phyloP scores from a whole-genome alignment of 2,888 invertebrate genomes.

The Blera fallax region DNA sequence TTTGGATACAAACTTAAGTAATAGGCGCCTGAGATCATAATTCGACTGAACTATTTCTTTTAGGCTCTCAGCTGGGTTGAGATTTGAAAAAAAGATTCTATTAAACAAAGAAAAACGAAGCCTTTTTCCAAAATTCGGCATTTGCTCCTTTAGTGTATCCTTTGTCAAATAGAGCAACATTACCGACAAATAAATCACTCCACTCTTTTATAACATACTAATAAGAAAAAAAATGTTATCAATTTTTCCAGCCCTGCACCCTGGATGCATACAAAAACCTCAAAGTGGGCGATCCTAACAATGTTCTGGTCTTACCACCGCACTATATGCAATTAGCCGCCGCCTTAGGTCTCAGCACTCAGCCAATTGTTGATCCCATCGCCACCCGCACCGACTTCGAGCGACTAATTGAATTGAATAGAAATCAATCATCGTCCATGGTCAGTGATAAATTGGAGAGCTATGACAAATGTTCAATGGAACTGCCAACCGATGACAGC shows the following conservation, averaged over 20 bases:
- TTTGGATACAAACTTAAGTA: no score
- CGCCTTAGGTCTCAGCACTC: slow-evolving; percentile 80
- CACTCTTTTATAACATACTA: not conserved
- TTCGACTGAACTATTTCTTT: no score
- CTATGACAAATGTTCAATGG: slow-evolving; percentile 67
- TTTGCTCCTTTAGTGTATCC: no score
- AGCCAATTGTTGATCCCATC: slow-evolving; percentile 79
- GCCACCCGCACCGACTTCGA: slow-evolving; percentile 80
- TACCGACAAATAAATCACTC: not conserved
- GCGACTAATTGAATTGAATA: slow-evolving; percentile 79
- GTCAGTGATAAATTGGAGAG: slow-evolving; percentile 62
- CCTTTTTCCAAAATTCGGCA: no score
- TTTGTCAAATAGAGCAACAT: no score
- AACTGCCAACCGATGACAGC: slow-evolving; percentile 70
- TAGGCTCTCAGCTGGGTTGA: no score
- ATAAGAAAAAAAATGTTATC: not conserved
- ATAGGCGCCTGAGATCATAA: no score
- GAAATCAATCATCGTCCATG: slow-evolving; percentile 74
- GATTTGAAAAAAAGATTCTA: no score
- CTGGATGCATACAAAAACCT: slow-evolving; percentile 79
- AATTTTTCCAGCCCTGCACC: slow-evolving; percentile 74
- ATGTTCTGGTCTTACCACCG: slow-evolving; percentile 84
- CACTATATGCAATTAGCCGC: slow-evolving; percentile 85
- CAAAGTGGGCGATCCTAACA: slow-evolving; percentile 82
- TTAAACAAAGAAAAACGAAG: no score